Conservation (phyloP, 2,113 vertebrate species). For the Delphinus delphis region DNA sequence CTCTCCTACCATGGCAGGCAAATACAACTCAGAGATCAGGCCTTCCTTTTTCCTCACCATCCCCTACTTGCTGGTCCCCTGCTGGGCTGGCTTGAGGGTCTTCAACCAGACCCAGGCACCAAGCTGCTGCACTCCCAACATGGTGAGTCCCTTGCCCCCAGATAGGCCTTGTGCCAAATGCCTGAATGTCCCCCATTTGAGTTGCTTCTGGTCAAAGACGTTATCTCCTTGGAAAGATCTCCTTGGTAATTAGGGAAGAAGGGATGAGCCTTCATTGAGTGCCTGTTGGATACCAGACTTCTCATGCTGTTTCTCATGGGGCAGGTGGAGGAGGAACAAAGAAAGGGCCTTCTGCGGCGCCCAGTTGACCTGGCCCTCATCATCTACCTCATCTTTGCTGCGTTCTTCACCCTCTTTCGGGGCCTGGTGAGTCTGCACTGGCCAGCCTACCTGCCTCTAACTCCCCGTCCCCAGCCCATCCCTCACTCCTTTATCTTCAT, state of each 20-base stretch:
- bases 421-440: slow-evolving; percentile 87
- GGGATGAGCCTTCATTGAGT: neutral
- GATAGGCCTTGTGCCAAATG: neutral
- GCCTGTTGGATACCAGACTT: neutral
- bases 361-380: slow-evolving; percentile 86
- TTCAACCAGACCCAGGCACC: slow-evolving; percentile 82
- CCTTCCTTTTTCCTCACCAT: slow-evolving; percentile 90
- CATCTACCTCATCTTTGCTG: slow-evolving; percentile 82
- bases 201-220: neutral
- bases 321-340: slow-evolving; percentile 88
- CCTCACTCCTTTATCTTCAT: neutral
- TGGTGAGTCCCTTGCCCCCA: slow-evolving; percentile 79
- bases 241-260: neutral
- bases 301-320: neutral
- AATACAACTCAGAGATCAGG: slow-evolving; percentile 90
- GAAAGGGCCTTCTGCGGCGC: slow-evolving; percentile 85
- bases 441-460: too few relatives aligned
- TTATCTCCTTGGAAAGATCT: neutral
- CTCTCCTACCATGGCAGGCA: slow-evolving; percentile 82
- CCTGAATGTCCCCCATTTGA: neutral
- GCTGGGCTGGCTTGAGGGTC: slow-evolving; percentile 85
- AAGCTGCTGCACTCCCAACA: slow-evolving; percentile 75
- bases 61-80: slow-evolving; percentile 87
- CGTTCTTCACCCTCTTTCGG: slow-evolving; percentile 89
- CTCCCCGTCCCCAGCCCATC: neutral